phyloP scores from a whole-genome alignment of 1,140 invertebrate species.

The Venustaconcha ellipsiformis region DNA sequence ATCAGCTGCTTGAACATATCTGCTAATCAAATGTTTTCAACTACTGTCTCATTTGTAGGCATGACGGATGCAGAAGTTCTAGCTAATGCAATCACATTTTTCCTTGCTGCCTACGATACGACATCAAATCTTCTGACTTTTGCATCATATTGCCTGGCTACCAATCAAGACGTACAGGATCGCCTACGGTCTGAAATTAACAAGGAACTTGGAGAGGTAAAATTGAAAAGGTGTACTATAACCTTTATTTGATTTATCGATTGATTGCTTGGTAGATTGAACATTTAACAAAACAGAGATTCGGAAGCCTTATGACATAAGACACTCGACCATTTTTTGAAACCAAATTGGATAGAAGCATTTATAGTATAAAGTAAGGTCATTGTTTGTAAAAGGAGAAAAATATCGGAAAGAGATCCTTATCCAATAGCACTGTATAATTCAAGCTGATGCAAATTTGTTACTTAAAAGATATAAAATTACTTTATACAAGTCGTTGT shows the following conservation, averaged over 20 bases:
- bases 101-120: slow-evolving; percentile 78
- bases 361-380: background rate
- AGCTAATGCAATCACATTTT: slow-evolving; percentile 77
- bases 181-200: slow-evolving; percentile 32
- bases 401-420: no score
- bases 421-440: no score
- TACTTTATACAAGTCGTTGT: no score
- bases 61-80: slow-evolving; percentile 73
- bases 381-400: background rate
- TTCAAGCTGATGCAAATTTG: no score
- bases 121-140: slow-evolving; percentile 73
- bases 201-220: slow-evolving; percentile 42
- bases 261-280: no score
- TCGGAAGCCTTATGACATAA: no score
- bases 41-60: slow-evolving; percentile 62
- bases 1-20: no score
- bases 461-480: no score
- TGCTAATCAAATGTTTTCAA: background rate
- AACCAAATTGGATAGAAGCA: background rate
- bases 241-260: background rate
- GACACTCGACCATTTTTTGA: no score
- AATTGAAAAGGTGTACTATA: background rate
- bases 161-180: slow-evolving; percentile 58
- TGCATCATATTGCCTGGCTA: slow-evolving; percentile 73
- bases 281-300: no score